Percentiles rank a stretch among this genome's conserved stretches.
phyloP scores from a whole-genome alignment of 2,113 vertebrate species.

The Salminus brasiliensis region DNA sequence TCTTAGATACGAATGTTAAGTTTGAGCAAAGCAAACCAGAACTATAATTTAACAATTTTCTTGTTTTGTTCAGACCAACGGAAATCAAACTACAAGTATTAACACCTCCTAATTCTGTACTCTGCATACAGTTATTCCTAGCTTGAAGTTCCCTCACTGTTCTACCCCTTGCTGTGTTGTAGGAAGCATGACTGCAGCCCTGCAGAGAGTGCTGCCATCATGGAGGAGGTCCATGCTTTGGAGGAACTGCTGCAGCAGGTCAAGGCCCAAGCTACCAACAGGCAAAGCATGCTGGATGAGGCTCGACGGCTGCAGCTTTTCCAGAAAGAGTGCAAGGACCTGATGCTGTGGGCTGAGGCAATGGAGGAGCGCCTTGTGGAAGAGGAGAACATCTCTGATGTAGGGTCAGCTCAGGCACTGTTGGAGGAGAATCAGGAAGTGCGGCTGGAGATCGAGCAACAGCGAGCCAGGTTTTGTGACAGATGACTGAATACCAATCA shows the following conservation, averaged over 20 bases:
- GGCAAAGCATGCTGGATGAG: slow-evolving; percentile 58
- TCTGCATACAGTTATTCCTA: not conserved
- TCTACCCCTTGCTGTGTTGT: not conserved
- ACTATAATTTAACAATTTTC: too few relatives aligned
- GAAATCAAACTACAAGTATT: too few relatives aligned
- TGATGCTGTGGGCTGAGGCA: slow-evolving; percentile 73
- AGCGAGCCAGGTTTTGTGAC: slow-evolving; percentile 75
- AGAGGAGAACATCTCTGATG: slow-evolving; percentile 72
- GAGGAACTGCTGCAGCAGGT: slow-evolving; percentile 75
- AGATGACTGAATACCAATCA: not conserved
- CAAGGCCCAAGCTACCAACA: slow-evolving; percentile 66
- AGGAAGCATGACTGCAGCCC: slow-evolving; percentile 84
- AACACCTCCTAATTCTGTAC: too few relatives aligned
- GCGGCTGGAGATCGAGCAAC: slow-evolving; percentile 76
- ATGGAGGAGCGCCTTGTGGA: slow-evolving; percentile 72
- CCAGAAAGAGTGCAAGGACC: slow-evolving; percentile 74
- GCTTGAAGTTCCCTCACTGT: not conserved
- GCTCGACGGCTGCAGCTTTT: slow-evolving; percentile 71
- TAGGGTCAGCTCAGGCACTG: slow-evolving; percentile 77
- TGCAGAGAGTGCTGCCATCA: slow-evolving; percentile 77
- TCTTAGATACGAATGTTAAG: too few relatives aligned
- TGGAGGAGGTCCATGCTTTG: slow-evolving; percentile 77
- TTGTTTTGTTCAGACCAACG: too few relatives aligned
- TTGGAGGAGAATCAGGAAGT: slow-evolving; percentile 79
- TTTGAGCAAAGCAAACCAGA: too few relatives aligned